Evolutionary conservation across 2,797 vertebrate genomes (phyloP), one percentile per base, ranked within the genome.

Genomic region (Anguilla anguilla): DNA sequence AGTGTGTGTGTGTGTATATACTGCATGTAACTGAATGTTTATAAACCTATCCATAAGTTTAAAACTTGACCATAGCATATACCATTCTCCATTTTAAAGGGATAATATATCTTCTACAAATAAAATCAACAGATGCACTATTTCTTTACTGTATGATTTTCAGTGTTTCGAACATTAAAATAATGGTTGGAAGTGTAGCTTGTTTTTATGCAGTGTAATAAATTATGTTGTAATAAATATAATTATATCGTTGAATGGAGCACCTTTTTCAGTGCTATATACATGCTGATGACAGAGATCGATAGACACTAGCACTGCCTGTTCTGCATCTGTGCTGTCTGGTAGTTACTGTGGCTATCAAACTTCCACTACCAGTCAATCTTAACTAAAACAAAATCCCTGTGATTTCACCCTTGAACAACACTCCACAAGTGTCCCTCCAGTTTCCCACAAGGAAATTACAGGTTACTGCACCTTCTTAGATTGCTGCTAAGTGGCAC

Each of bases 201-300:
- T 82, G 79, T 1, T 82, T 82, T 82, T n/a, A 84, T 84, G 28
- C 31, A 84, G 53, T 84, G 31, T 57, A 55, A 9, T 57, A 55
- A 31, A 31, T n/a, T 55, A 19, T 83, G 11, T 83, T 83, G 22
- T n/a, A 55, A 49, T 2, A 22, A 51, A 57, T 57, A 49, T 51
- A n/a, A 46, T 35, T 51, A n/a, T 35, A 28, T 13, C 9, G 55
- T 31, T 53, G 25, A 83, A 53, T 46, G 7, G 22, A 28, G 49
- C 17, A n/a, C n/a, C 51, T 57, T 84, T 35, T 57, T 84, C 82
- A 57, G 79, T 82, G 15, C 79, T 82, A 46, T 51, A 9, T 55
- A 28, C 49, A 31, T 57, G 51, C 10, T 53, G 19, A 9, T 77
- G 19, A 81, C 19, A 49, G 3, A 17, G 7, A 49, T 46, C 22